Conservation (phyloP, 2,113 vertebrate genomes). For the Sorex fumeus region DNA sequence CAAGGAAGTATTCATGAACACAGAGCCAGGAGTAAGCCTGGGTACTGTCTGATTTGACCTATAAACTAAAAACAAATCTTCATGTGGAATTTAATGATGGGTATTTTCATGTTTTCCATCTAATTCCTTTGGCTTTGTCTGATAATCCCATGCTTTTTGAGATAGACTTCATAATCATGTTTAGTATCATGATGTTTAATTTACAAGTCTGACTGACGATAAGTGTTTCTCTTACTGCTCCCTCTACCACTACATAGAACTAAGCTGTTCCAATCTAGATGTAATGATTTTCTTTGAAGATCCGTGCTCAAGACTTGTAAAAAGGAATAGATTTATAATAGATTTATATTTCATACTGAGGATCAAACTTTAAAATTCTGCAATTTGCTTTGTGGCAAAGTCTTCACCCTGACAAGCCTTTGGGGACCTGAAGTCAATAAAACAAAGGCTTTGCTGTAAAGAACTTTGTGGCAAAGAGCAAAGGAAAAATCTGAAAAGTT, state of each 20-base stretch:
- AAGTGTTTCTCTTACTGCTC: background rate
- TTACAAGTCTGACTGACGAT: conserved; percentile 8
- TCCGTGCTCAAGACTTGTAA: background rate
- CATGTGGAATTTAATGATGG: background rate
- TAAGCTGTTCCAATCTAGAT: conserved; percentile 3
- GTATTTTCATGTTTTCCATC: background rate
- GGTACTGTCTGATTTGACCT: too few species aligned
- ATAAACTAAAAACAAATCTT: background rate
- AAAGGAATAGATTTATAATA: too few species aligned
- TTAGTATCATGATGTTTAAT: conserved; percentile 39
- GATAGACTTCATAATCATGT: background rate
- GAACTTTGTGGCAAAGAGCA: too few species aligned
- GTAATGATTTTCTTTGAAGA: background rate
- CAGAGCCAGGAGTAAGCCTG: too few species aligned
- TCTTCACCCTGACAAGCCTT: too few species aligned
- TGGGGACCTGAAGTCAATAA: too few species aligned
- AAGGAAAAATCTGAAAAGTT: too few species aligned
- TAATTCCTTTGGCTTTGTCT: conserved; percentile 20
- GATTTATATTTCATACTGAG: too few species aligned
- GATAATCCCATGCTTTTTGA: conserved; percentile 3
- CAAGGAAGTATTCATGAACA: too few species aligned
- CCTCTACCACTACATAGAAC: background rate
- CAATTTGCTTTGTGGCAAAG: too few species aligned
- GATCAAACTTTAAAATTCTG: too few species aligned
- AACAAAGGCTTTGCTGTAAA: too few species aligned